These are phyloP conservation scores for Pterophyllum scalare DNA, from an alignment of 2,113 vertebrate species.

Conservation along the genomic window DNA sequence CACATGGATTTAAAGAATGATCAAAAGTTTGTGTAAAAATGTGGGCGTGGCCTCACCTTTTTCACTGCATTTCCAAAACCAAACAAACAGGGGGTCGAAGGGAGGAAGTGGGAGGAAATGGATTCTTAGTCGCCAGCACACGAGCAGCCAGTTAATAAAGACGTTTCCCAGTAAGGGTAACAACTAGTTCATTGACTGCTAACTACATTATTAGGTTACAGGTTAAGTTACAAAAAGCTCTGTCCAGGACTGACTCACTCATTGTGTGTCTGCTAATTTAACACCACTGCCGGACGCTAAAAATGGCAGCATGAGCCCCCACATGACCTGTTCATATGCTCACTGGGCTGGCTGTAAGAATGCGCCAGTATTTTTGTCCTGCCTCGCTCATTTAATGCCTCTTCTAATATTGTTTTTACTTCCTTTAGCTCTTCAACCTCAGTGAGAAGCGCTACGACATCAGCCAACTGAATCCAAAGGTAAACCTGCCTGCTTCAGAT, in stretches of 20 bases:
- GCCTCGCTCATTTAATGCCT: neutral
- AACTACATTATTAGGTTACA: neutral
- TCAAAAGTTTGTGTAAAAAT: neutral
- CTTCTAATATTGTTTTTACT: neutral
- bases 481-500: slow-evolving; percentile 61
- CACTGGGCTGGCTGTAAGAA: neutral
- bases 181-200: neutral
- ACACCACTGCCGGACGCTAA: neutral
- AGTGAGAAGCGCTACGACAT: slow-evolving; percentile 92
- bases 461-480: slow-evolving; percentile 92
- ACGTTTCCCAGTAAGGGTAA: neutral
- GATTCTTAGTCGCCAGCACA: neutral
- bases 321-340: neutral
- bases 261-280: neutral
- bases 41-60: neutral
- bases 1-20: neutral
- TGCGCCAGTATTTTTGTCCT: neutral
- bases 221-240: neutral
- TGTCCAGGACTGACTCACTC: neutral
- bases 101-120: neutral
- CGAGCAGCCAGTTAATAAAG: neutral
- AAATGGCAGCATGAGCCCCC: neutral
- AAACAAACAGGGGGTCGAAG: neutral
- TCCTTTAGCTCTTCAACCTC: slow-evolving; percentile 92
- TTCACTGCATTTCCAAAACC: neutral